phyloP scores from a whole-genome alignment of 2,888 invertebrate genomes.

The Tenthredo livida region DNA sequence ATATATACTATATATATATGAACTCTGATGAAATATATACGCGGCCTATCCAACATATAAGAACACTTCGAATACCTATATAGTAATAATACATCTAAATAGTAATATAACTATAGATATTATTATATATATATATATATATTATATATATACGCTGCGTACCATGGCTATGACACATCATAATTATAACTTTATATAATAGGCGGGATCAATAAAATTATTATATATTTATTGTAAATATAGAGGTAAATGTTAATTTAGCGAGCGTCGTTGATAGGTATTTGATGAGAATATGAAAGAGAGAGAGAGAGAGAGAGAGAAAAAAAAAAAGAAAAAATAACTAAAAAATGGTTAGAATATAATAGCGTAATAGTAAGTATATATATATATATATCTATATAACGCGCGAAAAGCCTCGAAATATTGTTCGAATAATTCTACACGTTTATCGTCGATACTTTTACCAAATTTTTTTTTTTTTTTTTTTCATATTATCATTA shows the following conservation, averaged over 20 bases:
- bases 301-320: not conserved
- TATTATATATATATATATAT: not conserved
- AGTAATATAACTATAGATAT: not conserved
- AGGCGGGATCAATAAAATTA: conserved; percentile 73
- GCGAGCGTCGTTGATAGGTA: not conserved
- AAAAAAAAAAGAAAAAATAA: not conserved
- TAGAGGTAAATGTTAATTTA: conserved; percentile 41
- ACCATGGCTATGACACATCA: conserved; percentile 74
- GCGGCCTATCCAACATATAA: conserved; percentile 18
- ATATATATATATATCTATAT: not conserved
- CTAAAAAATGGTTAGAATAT: not conserved
- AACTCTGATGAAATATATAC: conserved; percentile 1
- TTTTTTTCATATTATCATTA: conserved; percentile 1
- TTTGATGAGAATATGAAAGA: not conserved
- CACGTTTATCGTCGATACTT: conserved; percentile 25
- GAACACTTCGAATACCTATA: not conserved
- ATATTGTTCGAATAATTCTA: conserved; percentile 31
- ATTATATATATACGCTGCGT: conserved; percentile 59
- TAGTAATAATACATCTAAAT: conserved; percentile 6
- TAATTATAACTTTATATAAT: conserved; percentile 74
- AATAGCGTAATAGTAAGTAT: not conserved
- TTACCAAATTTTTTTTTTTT: too few species aligned
- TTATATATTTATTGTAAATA: conserved; percentile 55
- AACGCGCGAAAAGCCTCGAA: not conserved
- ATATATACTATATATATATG: not conserved